A percentile compares a stretch with the other conserved stretches of the same genome.
phyloP scores from a whole-genome alignment of 2,888 invertebrate species.

The Epinotia nisella region DNA sequence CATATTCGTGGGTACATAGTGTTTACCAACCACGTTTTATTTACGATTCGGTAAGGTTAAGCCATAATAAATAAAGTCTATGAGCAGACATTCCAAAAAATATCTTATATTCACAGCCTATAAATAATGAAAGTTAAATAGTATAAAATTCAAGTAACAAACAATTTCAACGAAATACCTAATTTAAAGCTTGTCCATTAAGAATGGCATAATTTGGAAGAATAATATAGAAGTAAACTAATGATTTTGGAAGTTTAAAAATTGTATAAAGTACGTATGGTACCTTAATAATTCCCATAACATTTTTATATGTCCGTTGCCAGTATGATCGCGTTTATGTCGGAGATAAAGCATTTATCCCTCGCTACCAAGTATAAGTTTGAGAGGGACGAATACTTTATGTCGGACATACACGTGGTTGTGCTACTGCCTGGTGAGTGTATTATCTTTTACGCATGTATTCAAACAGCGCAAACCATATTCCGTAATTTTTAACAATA shows the following conservation, averaged over 20 bases:
- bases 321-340: background rate
- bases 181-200: background rate
- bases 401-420: background rate
- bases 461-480: conserved; percentile 1
- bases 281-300: background rate
- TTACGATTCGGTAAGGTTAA: background rate
- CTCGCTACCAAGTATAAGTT: too few relatives aligned
- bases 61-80: conserved; percentile 13
- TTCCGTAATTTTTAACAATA: conserved; percentile 6
- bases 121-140: conserved; percentile 21
- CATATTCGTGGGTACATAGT: background rate
- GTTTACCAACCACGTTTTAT: background rate
- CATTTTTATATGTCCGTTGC: conserved; percentile 12
- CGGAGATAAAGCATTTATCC: background rate
- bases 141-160: conserved; percentile 1
- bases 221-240: background rate
- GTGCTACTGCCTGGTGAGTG: background rate
- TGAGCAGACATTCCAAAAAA: conserved; percentile 19
- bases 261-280: background rate
- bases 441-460: background rate
- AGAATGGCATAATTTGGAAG: background rate
- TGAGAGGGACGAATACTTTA: too few relatives aligned
- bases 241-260: background rate
- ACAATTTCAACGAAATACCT: conserved; percentile 9
- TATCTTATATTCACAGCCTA: conserved; percentile 18